Evolutionary conservation across 2,888 invertebrate species (phyloP).

Genomic region (Amitus sp.): DNA sequence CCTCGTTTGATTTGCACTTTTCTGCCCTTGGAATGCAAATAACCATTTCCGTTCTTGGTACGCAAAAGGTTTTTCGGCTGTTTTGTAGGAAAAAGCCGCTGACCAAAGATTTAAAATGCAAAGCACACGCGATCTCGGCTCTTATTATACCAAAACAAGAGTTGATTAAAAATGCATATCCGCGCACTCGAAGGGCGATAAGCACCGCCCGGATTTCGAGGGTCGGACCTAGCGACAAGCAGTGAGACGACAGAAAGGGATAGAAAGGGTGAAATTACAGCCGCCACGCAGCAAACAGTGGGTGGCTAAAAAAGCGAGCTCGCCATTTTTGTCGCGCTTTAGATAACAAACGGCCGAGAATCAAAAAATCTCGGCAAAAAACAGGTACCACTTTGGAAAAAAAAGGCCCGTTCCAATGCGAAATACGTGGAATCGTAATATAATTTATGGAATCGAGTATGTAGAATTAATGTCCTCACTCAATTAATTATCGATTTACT

Average conservation of each 20-base stretch:
- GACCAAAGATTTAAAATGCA: too few relatives aligned
- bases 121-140: not conserved
- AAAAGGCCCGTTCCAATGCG: too few relatives aligned
- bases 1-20: too few relatives aligned
- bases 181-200: slow-evolving; percentile 12
- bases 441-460: slow-evolving; percentile 3
- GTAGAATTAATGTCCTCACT: not conserved
- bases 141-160: slow-evolving; percentile 19
- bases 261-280: not conserved
- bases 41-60: too few relatives aligned
- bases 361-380: not conserved
- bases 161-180: slow-evolving; percentile 57
- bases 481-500: not conserved
- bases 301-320: not conserved
- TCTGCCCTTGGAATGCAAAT: too few relatives aligned
- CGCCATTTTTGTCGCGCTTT: not conserved
- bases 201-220: slow-evolving; percentile 17
- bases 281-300: not conserved
- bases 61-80: too few relatives aligned
- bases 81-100: not conserved
- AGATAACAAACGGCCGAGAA: not conserved
- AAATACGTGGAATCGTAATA: too few relatives aligned
- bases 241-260: slow-evolving; percentile 13
- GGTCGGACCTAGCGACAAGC: slow-evolving; percentile 15
- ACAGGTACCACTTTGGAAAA: too few relatives aligned